These are phyloP conservation scores for Acipenser oxyrinchus DNA, from an alignment of 2,797 vertebrate species.

Conservation along the genomic window DNA sequence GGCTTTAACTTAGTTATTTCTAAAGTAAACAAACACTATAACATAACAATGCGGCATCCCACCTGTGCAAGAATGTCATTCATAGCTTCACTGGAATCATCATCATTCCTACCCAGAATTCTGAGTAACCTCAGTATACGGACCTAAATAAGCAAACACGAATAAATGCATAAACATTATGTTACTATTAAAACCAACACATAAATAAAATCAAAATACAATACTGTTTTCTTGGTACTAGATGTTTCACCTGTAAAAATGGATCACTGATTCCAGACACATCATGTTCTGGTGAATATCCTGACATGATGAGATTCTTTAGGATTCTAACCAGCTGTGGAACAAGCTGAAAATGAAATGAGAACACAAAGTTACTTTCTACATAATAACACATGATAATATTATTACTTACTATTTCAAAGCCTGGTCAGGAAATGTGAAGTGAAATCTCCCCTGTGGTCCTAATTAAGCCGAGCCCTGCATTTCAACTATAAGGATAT, in stretches of 20 bases:
- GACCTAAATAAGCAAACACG: constrained; percentile 57
- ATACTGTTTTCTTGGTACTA: neutral
- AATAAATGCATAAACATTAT: constrained; percentile 15
- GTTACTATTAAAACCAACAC: neutral
- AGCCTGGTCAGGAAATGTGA: no score
- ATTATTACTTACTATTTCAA: no score
- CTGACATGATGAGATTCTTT: constrained; percentile 99
- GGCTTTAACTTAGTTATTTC: no score
- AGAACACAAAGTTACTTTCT: no score
- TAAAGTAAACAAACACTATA: no score
- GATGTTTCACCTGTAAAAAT: constrained; percentile 82
- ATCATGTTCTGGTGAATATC: constrained; percentile 98
- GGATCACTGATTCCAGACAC: constrained; percentile 98
- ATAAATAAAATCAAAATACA: neutral
- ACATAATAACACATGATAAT: no score
- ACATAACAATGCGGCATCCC: constrained; percentile 7
- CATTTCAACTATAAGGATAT: no score
- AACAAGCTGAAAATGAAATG: constrained; percentile 72
- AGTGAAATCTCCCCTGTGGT: no score
- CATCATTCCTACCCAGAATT: constrained; percentile 94
- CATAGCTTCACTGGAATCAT: constrained; percentile 99
- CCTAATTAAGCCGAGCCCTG: no score
- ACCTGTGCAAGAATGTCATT: constrained; percentile 99
- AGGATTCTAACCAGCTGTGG: constrained; percentile 98
- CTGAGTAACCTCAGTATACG: constrained; percentile 95